Conservation (phyloP, 1,140 invertebrate genomes). For the Amyelois transitella region DNA sequence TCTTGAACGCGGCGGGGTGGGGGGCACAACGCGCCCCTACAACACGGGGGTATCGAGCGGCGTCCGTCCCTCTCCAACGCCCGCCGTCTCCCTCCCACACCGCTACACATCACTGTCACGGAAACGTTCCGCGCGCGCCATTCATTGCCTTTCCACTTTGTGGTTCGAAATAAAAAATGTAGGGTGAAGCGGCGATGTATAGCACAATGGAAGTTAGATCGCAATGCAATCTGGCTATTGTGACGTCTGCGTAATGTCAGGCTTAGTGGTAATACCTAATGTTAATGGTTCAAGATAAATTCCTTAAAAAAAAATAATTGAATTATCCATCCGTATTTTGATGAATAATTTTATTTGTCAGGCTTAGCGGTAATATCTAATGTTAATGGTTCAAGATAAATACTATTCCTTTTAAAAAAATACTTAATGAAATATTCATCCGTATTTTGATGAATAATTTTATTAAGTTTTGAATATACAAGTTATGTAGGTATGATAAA, state of each 20-base stretch:
- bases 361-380: neutral
- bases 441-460: too few relatives aligned
- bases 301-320: too few relatives aligned
- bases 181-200: constrained; percentile 28
- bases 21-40: constrained; percentile 30
- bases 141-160: constrained; percentile 26
- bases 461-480: too few relatives aligned
- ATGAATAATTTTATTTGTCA: too few relatives aligned
- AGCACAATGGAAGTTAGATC: constrained; percentile 8
- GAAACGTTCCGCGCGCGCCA: constrained; percentile 23
- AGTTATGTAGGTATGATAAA: too few relatives aligned
- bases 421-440: too few relatives aligned
- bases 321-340: too few relatives aligned
- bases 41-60: constrained; percentile 46
- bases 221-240: neutral
- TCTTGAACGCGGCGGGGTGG: constrained; percentile 21
- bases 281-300: too few relatives aligned
- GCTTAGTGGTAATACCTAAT: neutral
- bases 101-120: constrained; percentile 14
- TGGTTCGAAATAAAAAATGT: constrained; percentile 23
- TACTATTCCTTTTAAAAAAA: too few relatives aligned
- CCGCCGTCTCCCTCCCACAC: constrained; percentile 13
- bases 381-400: too few relatives aligned
- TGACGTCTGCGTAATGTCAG: neutral
- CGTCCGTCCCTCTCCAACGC: constrained; percentile 22